Evolutionary conservation across 1,140 invertebrate genomes (phyloP), one percentile per base, ranked within the genome.

Genomic region (Colletes latitarsis): DNA sequence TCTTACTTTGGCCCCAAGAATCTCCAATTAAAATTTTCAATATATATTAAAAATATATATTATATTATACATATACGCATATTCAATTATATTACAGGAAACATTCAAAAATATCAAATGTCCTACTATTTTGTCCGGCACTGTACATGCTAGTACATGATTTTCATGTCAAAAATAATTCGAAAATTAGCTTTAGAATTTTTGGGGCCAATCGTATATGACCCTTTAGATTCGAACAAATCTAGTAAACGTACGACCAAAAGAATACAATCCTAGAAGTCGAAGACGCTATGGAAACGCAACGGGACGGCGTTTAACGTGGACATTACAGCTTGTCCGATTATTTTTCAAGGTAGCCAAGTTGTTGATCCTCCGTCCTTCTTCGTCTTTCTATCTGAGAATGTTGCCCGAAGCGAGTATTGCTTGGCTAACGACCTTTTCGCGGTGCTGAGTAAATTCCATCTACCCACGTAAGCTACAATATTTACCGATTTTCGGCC

Each of bases 371-470:
- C 60, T 72, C 52, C 4, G 8, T 14, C 30, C n/a, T 30, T 21
- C 53, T 41, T 15, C 12, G 55, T 81, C 46, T 19, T 15, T 43
- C 49, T 30, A 6, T 46, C 9, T n/a, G 19, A 3, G 14, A 46
- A 64, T 49, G 30, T 6, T 49, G 63, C 12, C 19, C 41, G 74
- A 66, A 53, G 41, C 73, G 41, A 49, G 57, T 80, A 66, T 78
- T 12, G 64, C 62, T 41, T 41, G 52, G 75, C 43, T 81, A 83
- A 81, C 77, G 82, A 81, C 60, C 78, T 53, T 60, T 30, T 41
- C 46, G 41, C 39, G 62, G 0, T 53, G 14, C 30, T n/a, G 53
- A 84, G 60, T 77, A 76, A 84, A 84, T 84, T 81, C 79, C 74
- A 69, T 17, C 67, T 66, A 30, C 17, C 72, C 60, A 60, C 78